Evolutionary conservation across 2,113 vertebrate species (phyloP).

Genomic region (Odobenus rosmarus): DNA sequence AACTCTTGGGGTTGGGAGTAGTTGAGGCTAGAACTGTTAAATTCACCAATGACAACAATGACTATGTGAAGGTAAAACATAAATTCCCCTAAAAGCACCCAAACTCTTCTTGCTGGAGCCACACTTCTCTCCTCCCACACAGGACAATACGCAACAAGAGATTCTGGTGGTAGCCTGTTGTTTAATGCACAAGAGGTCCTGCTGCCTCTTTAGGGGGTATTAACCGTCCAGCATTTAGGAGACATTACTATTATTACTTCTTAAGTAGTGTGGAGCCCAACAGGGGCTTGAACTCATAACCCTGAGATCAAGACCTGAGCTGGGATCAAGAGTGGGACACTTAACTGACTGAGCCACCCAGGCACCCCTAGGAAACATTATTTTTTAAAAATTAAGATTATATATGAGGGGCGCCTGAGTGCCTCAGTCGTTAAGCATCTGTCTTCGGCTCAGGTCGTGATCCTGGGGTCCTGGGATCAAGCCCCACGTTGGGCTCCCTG

Average conservation of each 20-base stretch:
- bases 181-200: background rate
- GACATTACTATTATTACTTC: background rate
- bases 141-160: background rate
- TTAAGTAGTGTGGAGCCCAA: background rate
- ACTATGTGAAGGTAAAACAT: background rate
- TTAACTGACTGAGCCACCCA: background rate
- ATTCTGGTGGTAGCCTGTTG: rapidly evolving
- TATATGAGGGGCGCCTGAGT: background rate
- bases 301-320: background rate
- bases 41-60: background rate
- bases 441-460: background rate
- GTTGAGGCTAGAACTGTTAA: background rate
- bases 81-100: background rate
- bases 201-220: background rate
- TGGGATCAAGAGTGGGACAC: background rate
- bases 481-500: background rate
- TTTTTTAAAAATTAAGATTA: background rate
- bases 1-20: background rate
- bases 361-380: too few species aligned
- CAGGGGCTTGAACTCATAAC: background rate
- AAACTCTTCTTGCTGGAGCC: background rate
- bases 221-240: background rate
- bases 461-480: background rate
- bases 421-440: background rate
- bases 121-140: background rate